Evolutionary conservation across 2,113 vertebrate genomes (phyloP).

Genomic region (Syngnathoides biaculeatus): DNA sequence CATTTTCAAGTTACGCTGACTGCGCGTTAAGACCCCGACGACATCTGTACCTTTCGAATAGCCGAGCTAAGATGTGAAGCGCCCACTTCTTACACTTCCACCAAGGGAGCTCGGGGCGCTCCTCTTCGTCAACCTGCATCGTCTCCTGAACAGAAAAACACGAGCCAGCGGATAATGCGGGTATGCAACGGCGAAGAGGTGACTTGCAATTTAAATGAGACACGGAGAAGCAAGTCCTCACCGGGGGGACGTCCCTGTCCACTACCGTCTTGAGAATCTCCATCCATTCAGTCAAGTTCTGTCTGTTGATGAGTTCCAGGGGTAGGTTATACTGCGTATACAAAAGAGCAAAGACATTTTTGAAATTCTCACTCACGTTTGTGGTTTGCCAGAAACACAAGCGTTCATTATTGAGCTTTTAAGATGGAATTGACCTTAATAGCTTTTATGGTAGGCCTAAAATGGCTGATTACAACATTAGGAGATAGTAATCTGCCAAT

Average conservation of each 20-base stretch:
- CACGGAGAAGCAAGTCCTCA: slow-evolving; percentile 63
- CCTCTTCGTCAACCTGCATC: slow-evolving; percentile 95
- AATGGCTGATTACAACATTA: too few relatives aligned
- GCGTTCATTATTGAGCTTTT: background rate
- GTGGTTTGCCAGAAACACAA: background rate
- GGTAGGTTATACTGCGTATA: slow-evolving; percentile 87
- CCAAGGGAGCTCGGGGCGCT: slow-evolving; percentile 94
- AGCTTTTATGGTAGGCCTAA: background rate
- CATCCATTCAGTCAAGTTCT: slow-evolving; percentile 96
- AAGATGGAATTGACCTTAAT: background rate
- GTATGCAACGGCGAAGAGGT: background rate
- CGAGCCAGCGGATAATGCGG: background rate
- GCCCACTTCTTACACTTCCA: slow-evolving; percentile 99
- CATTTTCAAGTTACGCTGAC: background rate
- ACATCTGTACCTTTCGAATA: slow-evolving; percentile 88
- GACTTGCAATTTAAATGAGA: background rate
- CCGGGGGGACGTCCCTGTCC: slow-evolving; percentile 92
- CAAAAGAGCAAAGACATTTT: background rate
- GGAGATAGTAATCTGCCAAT: too few relatives aligned
- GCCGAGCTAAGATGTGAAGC: slow-evolving; percentile 94
- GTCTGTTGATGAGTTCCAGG: slow-evolving; percentile 95
- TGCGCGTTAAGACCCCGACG: background rate
- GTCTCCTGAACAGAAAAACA: slow-evolving; percentile 80
- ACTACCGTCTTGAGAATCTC: slow-evolving; percentile 96
- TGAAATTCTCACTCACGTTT: slow-evolving; percentile 3